phyloP scores from a whole-genome alignment of 2,888 invertebrate genomes.

The Brenthis daphne region DNA sequence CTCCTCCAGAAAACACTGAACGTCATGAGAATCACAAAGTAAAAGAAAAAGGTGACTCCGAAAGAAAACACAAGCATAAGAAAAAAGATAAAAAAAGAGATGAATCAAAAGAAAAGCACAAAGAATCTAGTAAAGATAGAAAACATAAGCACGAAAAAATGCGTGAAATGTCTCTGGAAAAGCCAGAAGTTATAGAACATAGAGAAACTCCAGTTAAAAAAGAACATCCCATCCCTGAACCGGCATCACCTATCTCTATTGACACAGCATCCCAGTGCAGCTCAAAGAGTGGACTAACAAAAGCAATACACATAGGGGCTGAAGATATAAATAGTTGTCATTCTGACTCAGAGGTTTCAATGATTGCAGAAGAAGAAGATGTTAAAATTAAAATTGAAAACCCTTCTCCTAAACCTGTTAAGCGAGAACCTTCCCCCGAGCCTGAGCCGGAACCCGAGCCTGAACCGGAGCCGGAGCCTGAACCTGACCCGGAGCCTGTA shows the following conservation, averaged over 20 bases:
- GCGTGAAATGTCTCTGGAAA: conserved; percentile 72
- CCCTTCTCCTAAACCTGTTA: conserved; percentile 61
- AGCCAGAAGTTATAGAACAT: conserved; percentile 73
- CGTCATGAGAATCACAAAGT: conserved; percentile 64
- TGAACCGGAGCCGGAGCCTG: conserved; percentile 54
- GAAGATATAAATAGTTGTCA: conserved; percentile 71
- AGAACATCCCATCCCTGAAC: conserved; percentile 66
- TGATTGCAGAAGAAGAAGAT: conserved; percentile 71
- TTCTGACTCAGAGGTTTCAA: conserved; percentile 74
- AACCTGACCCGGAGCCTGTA: conserved; percentile 56
- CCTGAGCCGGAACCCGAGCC: conserved; percentile 52
- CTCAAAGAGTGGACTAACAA: conserved; percentile 72
- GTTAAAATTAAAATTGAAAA: conserved; percentile 65
- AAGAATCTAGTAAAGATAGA: conserved; percentile 78
- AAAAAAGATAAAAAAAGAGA: conserved; percentile 85
- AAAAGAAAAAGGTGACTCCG: conserved; percentile 78
- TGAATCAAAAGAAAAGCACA: conserved; percentile 84
- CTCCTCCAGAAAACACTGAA: conserved; percentile 62
- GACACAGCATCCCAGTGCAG: conserved; percentile 79
- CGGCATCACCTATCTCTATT: conserved; percentile 74
- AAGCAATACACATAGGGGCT: conserved; percentile 59
- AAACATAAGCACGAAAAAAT: conserved; percentile 81
- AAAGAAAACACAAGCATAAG: conserved; percentile 84
- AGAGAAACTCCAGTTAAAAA: conserved; percentile 70
- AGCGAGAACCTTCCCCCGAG: conserved; percentile 53